Evolutionary conservation across 2,888 invertebrate species (phyloP).

Genomic region (Maniola hyperantus): DNA sequence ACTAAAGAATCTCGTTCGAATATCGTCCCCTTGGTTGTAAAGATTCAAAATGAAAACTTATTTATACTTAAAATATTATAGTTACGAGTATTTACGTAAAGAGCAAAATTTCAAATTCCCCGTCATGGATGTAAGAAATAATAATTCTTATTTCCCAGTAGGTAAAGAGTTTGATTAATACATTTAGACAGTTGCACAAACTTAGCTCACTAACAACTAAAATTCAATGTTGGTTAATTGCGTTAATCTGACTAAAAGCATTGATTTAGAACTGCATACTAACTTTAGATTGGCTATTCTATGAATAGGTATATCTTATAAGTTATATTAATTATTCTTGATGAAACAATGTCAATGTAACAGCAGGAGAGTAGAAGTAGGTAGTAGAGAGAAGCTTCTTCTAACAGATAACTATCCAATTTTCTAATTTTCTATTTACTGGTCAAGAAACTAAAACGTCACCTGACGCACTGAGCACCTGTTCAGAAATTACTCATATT

Average conservation of each 20-base stretch:
- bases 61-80: too few species aligned
- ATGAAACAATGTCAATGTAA: neutral
- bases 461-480: too few species aligned
- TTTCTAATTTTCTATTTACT: neutral
- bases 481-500: too few species aligned
- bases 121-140: too few species aligned
- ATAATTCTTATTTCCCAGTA: too few species aligned
- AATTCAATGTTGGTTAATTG: constrained; percentile 43
- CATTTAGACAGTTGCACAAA: constrained; percentile 29
- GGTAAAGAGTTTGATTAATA: neutral
- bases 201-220: constrained; percentile 31
- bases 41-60: neutral
- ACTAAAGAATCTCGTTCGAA: neutral
- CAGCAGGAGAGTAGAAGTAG: neutral
- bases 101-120: neutral
- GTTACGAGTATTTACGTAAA: neutral
- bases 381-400: neutral
- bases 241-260: constrained; percentile 41
- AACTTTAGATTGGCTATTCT: neutral
- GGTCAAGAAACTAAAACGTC: neutral
- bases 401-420: neutral
- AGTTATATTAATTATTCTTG: neutral
- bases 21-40: too few species aligned
- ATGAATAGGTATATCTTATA: neutral
- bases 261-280: constrained; percentile 30